Evolutionary conservation across 2,888 invertebrate genomes (phyloP).

Genomic region (Embidobia sp.): DNA sequence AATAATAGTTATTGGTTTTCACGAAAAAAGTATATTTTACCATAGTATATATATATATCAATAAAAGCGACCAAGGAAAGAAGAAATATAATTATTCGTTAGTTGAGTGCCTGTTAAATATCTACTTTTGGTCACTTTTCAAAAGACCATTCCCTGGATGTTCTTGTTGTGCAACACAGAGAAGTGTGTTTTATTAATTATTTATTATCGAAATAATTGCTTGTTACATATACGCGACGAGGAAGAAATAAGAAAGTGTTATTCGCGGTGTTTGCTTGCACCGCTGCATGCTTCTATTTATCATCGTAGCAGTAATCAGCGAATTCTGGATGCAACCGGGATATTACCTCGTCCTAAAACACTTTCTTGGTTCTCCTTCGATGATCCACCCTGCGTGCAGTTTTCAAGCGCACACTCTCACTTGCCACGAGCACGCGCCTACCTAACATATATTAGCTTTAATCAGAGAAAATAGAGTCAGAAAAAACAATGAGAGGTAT

Average conservation of each 20-base stretch:
- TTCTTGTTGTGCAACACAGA: conserved; percentile 12
- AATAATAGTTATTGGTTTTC: no score
- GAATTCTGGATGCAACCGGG: conserved; percentile 65
- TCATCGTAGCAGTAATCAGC: conserved; percentile 63
- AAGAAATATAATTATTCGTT: no score
- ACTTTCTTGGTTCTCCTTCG: conserved; percentile 78
- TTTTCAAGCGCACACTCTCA: conserved; percentile 69
- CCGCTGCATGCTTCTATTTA: conserved; percentile 57
- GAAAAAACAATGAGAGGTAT: conserved; percentile 44
- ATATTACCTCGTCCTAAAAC: conserved; percentile 67
- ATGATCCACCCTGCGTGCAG: conserved; percentile 75
- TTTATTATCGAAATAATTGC: conserved; percentile 57
- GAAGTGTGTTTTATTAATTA: conserved; percentile 51
- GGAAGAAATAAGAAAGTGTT: conserved; percentile 65
- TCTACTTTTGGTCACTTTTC: no score
- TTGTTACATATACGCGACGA: conserved; percentile 53
- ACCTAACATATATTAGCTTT: conserved; percentile 54
- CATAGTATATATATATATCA: no score
- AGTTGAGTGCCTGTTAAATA: no score
- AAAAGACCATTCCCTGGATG: no score
- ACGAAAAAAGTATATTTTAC: no score
- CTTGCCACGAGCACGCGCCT: conserved; percentile 62
- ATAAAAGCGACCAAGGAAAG: no score
- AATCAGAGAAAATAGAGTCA: conserved; percentile 60
- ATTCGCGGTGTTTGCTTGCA: conserved; percentile 52